Base-by-base conservation (phyloP, 2,113 vertebrate species). In the Odocoileus virginianus region DNA sequence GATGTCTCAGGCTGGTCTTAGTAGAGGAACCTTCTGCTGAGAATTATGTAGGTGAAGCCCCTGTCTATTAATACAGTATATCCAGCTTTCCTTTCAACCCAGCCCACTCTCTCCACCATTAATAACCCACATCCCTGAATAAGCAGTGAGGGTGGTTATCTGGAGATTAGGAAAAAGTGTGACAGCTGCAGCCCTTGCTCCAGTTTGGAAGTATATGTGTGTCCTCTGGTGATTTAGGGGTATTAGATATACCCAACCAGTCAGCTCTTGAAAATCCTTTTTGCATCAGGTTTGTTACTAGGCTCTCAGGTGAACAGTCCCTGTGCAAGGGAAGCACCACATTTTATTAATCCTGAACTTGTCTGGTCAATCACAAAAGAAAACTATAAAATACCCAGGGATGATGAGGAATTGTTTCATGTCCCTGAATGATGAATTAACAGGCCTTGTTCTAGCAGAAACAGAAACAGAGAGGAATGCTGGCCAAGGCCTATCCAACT, bases 381-480 rank as follows among this genome's bases (percentile, higher is more conserved):
- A 84, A 89, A 79, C 17, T 81, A 28, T 95, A 89, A 89, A 94
- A 82, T 92, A 81, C 27, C 54, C 5, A 55, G 74, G 88, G 45
- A 87, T 76, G 55, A 91, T 64, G 95, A 78, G 60, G 74, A 88
- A 57, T 95, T 93, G 47, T 28, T 45, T 45, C 45, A 81, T 96
- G 43, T 54, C 52, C 81, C 61, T 60, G 81, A 89, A 78, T 89
- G 45, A 21, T 74, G 43, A 83, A 33, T 90, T 92, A 95, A 76
- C 27, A 96, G 60, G 82, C 2, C 5, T 40, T 96, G 64, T 67
- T 61, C 84, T 47, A 81, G 55, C 89, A 94, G 45, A 94, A 87
- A 86, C 58, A 85, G n/a, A 87, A 97, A 52, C 85, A 93, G 91
- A 54, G 71, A 79, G 83, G n/a, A 95, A 91, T 84, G 76, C 52